Percentiles rank a stretch among this genome's conserved stretches.
phyloP scores from a whole-genome alignment of 23 tunicate species.

The Styela clava region DNA sequence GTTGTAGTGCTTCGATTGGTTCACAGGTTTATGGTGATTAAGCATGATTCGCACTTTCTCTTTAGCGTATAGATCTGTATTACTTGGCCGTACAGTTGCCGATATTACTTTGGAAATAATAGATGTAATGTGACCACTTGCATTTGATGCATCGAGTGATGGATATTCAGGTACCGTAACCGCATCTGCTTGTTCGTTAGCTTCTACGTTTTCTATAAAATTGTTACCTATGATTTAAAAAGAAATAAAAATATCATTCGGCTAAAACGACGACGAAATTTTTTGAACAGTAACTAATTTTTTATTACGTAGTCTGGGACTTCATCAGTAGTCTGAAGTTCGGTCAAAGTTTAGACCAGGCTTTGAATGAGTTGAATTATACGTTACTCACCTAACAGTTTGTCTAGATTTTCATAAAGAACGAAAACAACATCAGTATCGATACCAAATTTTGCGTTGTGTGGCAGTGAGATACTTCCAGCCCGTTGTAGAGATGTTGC shows the following conservation, averaged over 20 bases:
- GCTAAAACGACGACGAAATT: no score
- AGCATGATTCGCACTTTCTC: conserved; percentile 33
- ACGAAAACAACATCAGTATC: conserved; percentile 40
- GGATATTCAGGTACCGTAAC: no score
- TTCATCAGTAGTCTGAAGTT: no score
- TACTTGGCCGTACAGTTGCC: conserved; percentile 30
- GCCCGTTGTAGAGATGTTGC: conserved; percentile 27
- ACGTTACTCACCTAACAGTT: conserved; percentile 38
- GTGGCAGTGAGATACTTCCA: conserved; percentile 37
- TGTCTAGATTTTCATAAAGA: conserved; percentile 43
- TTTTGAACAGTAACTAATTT: no score
- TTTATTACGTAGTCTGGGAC: no score
- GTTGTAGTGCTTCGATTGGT: neutral
- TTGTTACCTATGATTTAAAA: no score
- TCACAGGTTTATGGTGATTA: neutral
- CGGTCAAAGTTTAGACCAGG: no score
- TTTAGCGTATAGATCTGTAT: neutral
- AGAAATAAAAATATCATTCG: no score
- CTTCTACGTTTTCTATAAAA: no score
- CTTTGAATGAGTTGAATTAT: no score
- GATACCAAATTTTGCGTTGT: neutral
- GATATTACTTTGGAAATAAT: conserved; percentile 46
- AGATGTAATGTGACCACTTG: neutral
- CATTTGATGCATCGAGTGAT: neutral
- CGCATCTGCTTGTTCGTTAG: no score